Percentiles rank a stretch among this genome's conserved stretches.
These are phyloP conservation scores for Promerops cafer DNA, from an alignment of 2,113 vertebrate species.

Conservation along the genomic window DNA sequence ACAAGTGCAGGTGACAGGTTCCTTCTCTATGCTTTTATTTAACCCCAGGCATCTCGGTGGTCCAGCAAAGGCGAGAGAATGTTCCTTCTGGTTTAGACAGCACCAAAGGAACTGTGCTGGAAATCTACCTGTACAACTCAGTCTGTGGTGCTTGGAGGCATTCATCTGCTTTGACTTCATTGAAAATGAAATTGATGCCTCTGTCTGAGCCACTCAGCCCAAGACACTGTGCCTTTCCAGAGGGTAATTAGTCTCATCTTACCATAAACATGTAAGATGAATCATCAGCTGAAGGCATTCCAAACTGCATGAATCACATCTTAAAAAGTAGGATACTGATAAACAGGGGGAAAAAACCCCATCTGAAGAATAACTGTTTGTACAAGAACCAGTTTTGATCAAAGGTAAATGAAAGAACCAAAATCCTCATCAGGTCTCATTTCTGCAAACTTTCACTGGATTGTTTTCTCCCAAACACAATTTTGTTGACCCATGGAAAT, in stretches of 20 bases:
- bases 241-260: neutral
- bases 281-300: neutral
- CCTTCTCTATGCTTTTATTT: neutral
- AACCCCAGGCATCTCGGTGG: neutral
- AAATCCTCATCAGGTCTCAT: neutral
- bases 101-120: neutral
- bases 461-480: neutral
- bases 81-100: neutral
- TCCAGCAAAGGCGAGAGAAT: neutral
- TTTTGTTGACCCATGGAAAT: neutral
- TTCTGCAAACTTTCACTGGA: neutral
- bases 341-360: rapidly evolving
- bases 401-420: neutral
- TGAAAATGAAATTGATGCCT: neutral
- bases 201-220: neutral
- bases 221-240: neutral
- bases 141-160: neutral
- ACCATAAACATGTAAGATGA: neutral
- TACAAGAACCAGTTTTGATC: neutral
- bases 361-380: neutral
- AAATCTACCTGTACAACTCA: neutral
- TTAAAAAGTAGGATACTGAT: neutral
- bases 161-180: neutral
- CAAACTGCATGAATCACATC: neutral
- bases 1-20: neutral